Evolutionary conservation across 2,797 vertebrate species (phyloP), one percentile per base, ranked within the genome.

Genomic region (Eleutherodactylus coqui): DNA sequence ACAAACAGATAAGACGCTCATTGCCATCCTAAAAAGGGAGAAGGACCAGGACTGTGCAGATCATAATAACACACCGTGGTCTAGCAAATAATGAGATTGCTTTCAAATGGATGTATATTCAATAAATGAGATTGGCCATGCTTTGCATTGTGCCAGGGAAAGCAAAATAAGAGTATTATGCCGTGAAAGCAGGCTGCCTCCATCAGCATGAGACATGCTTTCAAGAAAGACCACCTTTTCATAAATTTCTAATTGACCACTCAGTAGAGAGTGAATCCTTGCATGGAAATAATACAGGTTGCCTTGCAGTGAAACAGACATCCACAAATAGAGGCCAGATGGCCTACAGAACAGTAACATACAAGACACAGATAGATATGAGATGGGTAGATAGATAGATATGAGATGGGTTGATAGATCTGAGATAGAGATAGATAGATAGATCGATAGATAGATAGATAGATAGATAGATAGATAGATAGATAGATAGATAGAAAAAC

Each of bases 271-370:
- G 60, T 32, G 19, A 81, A 67, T 49, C 62, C 47, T 32, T 49
- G 62, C 60, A 81, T 81, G 60, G 43, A 79, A 79, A 60, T 62
- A 79, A 79, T 51, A 67, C 14, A 73, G 69, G 47, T 24, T 45
- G 69, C 69, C 49, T 60, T 83, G n/a, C 81, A 58, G 41, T n/a
- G 53, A 83, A 55, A 43, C 49, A 75, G 81, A 69, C 67, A 55
- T 41, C 38, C 49, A 83, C n/a, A 47, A 60, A 55, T 51, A 82
- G 64, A 82, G 79, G 79, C 79, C 79, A 70, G 67, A 38, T 72
- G 79, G 81, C 81, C 34, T 51, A 24, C 45, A 70, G 38, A 82
- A 45, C 45, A 41, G 49, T 53, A 34, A 49, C 49, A 60, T 29
- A 49, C 8, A 49, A 43, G 16, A 77, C 49, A 60, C 17, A 79